These are phyloP conservation scores for Caenorhabditis doughertyi DNA, from an alignment of 2,888 invertebrate genomes.

Conservation along the genomic window DNA sequence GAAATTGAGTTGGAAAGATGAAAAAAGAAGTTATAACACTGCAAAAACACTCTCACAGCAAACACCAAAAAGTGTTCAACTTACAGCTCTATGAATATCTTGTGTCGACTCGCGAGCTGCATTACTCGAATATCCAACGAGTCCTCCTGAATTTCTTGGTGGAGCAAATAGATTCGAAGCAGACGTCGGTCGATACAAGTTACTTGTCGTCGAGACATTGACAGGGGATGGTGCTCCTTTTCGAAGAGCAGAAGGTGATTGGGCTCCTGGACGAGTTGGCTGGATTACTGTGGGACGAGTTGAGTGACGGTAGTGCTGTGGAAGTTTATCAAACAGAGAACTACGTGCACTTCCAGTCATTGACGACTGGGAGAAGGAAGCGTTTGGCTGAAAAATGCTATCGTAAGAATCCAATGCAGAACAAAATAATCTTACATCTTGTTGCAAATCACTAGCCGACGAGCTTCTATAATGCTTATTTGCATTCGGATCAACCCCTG, in stretches of 20 bases:
- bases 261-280: constrained; percentile 70
- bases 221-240: constrained; percentile 44
- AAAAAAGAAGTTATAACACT: constrained; percentile 1
- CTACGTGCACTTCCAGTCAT: constrained; percentile 65
- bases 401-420: no score
- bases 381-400: constrained; percentile 68
- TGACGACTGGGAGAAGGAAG: constrained; percentile 73
- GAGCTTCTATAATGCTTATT: constrained; percentile 70
- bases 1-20: constrained; percentile 4
- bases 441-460: constrained; percentile 77
- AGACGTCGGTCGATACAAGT: constrained; percentile 68
- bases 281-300: constrained; percentile 77
- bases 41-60: constrained; percentile 24
- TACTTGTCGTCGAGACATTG: constrained; percentile 27
- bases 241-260: constrained; percentile 69
- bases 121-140: constrained; percentile 68
- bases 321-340: constrained; percentile 71
- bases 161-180: constrained; percentile 70
- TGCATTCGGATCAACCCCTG: neutral
- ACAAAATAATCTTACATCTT: constrained; percentile 40
- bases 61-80: constrained; percentile 8
- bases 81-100: constrained; percentile 68
- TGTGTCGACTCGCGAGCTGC: constrained; percentile 63
- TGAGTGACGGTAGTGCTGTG: constrained; percentile 76
- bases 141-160: constrained; percentile 57